Conservation (phyloP, 2,888 invertebrate genomes). For the Nomada lathburiana region DNA sequence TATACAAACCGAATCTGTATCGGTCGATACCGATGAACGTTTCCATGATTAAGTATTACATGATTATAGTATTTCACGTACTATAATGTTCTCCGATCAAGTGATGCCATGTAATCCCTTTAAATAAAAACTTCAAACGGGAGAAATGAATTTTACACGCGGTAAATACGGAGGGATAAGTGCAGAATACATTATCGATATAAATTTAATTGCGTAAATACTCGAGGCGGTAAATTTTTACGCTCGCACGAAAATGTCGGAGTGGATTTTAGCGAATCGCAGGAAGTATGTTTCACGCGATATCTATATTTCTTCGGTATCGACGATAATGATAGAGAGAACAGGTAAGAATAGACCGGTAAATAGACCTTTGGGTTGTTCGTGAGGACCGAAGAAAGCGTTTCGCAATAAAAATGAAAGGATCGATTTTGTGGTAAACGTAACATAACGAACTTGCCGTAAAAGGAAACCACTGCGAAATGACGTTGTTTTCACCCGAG, state of each 20-base stretch:
- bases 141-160: not conserved
- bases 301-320: constrained; percentile 35
- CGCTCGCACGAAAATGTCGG: not conserved
- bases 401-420: constrained; percentile 8
- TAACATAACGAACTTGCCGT: constrained; percentile 16
- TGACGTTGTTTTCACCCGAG: constrained; percentile 9
- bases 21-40: not conserved
- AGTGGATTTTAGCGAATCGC: constrained; percentile 30
- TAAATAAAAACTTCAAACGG: not conserved
- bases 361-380: constrained; percentile 37
- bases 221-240: not conserved
- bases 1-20: not conserved
- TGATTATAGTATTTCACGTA: not conserved
- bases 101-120: not conserved
- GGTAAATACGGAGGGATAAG: not conserved
- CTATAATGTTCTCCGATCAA: not conserved
- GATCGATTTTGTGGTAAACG: constrained; percentile 27
- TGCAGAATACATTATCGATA: not conserved
- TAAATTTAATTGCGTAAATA: constrained; percentile 15
- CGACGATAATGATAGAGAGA: constrained; percentile 40
- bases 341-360: constrained; percentile 7
- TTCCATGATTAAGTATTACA: no score
- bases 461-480: not conserved
- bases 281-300: constrained; percentile 35
- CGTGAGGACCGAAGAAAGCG: constrained; percentile 25